These are phyloP conservation scores for Pocillopora grandis DNA, from an alignment of 92 coral and sea anemone species.

Conservation along the genomic window DNA sequence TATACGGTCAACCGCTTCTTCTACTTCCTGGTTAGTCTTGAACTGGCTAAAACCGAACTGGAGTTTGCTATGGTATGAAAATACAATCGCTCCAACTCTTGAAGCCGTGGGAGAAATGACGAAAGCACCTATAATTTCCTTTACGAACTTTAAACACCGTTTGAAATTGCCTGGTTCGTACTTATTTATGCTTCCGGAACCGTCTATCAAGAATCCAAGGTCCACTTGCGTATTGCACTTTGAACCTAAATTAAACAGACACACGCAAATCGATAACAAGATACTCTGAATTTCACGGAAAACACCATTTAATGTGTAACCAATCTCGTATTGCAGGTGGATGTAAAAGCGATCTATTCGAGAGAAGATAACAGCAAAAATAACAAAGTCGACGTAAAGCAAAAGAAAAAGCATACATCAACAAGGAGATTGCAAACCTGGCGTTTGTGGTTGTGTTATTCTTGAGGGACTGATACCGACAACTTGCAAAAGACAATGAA, in stretches of 20 bases:
- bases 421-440: too few species aligned
- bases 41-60: slow-evolving; percentile 63
- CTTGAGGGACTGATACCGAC: too few species aligned
- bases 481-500: too few species aligned
- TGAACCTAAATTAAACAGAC: slow-evolving; percentile 4
- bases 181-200: slow-evolving; percentile 84
- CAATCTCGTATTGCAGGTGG: too few species aligned
- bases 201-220: slow-evolving; percentile 77
- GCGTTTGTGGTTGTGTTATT: too few species aligned
- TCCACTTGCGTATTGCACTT: slow-evolving; percentile 73
- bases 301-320: too few species aligned
- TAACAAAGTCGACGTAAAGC: too few species aligned
- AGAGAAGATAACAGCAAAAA: too few species aligned
- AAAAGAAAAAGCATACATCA: too few species aligned
- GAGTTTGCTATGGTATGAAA: slow-evolving; percentile 64
- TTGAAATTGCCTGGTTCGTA: slow-evolving; percentile 77
- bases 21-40: slow-evolving; percentile 39
- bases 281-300: too few species aligned
- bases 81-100: slow-evolving; percentile 68
- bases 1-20: slow-evolving; percentile 62
- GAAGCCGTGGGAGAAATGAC: slow-evolving; percentile 54
- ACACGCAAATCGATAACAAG: too few species aligned
- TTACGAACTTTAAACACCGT: slow-evolving; percentile 62
- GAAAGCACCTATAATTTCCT: slow-evolving; percentile 53
- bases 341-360: too few species aligned